Base-by-base conservation (phyloP, 2,888 invertebrate species). In the Alcis repandata region DNA sequence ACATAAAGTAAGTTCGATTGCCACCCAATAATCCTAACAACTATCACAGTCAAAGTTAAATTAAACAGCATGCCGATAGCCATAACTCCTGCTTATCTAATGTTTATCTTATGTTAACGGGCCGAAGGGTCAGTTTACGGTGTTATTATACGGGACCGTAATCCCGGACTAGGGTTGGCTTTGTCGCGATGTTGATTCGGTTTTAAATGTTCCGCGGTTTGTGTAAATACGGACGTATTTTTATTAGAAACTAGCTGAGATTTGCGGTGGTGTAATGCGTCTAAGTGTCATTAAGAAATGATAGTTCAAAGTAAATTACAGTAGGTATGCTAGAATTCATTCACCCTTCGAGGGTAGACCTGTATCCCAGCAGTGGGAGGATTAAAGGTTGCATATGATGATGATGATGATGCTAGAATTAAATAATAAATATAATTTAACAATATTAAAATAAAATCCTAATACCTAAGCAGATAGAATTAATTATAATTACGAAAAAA, bases 11-110 rank as follows among this genome's bases (percentile, higher is more conserved):
- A 46, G 45, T 67, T 58, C 65, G 58, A 62, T 59, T 43, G 36
- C 51, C 57, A 57, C 62, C 59, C 67, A 62, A 67, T 66, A 66
- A 62, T 59, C 63, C 63, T 43, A 53, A 66, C 67, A 68, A 68
- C 51, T 46, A 67, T 69, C 52, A 59, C 51, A 41, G 63, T 54
- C 67, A 60, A 73, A 73, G 65, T 71, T 73, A 70, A 71, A 73
- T 70, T 67, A 70, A 73, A 73, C 71, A 68, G 32, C 61, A 51
- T 58, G 62, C 54, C 52, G 53, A 49, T 43, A 59, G 59, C 73
- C 67, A 73, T 75, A 73, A 71, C 62, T 72, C 71, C 64, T 59
- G 61, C 73, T 77, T 75, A 74, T 74, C 75, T 75, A 70, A 73
- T 71, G 72, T 76, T 75, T 68, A 71, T 56, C 56, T 56, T 56